Evolutionary conservation across 1,140 invertebrate species (phyloP).

Genomic region (Myzus persicae): DNA sequence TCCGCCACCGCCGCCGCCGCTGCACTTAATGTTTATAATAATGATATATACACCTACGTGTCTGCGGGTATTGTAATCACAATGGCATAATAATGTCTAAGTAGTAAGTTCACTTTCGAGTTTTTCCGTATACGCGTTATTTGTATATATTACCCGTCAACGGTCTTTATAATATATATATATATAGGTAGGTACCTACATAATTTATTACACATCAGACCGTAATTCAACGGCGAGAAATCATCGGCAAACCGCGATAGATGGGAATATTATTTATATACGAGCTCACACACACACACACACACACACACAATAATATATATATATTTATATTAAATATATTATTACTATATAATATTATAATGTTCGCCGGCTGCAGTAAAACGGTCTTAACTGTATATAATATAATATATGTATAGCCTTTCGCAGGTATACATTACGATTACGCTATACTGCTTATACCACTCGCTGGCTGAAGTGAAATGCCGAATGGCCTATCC

Average conservation of each 20-base stretch:
- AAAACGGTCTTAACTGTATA: neutral
- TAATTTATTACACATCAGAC: neutral
- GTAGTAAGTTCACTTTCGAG: conserved; percentile 18
- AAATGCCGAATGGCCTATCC: neutral
- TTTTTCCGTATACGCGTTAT: neutral
- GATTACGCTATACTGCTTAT: no score
- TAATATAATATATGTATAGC: no score
- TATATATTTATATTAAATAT: no score
- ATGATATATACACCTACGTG: neutral
- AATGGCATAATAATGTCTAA: neutral
- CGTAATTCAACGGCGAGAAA: neutral
- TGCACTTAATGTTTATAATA: neutral
- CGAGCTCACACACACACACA: no score
- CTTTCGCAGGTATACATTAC: neutral
- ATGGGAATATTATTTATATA: no score
- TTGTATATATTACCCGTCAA: neutral
- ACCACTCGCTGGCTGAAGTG: neutral
- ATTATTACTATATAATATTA: neutral
- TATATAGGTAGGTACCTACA: no score
- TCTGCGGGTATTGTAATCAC: neutral
- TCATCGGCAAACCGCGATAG: neutral
- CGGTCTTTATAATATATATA: neutral
- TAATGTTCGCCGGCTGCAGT: neutral
- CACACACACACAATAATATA: no score
- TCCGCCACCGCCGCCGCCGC: no score